These are phyloP conservation scores for Muntiacus reevesi DNA, from an alignment of 2,113 vertebrate genomes.

Conservation along the genomic window DNA sequence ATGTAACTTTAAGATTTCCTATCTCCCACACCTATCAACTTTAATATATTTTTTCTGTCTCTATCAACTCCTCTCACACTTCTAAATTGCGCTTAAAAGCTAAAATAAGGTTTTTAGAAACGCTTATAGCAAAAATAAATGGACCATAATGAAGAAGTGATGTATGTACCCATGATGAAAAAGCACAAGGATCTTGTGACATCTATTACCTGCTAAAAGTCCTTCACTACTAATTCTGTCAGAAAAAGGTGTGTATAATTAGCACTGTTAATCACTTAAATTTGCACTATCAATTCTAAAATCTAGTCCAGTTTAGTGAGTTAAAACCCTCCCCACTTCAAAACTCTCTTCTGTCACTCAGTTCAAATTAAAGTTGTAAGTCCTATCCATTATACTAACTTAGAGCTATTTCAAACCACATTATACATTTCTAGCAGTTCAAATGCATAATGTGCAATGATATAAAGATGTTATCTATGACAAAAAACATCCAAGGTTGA, in stretches of 20 bases:
- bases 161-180: neutral
- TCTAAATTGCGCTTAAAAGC: neutral
- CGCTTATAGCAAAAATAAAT: neutral
- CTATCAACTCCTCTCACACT: neutral
- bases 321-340: neutral
- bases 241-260: neutral
- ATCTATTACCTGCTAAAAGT: neutral
- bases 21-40: neutral
- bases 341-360: conserved; percentile 6
- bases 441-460: neutral
- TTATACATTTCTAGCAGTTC: neutral
- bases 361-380: neutral
- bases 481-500: neutral
- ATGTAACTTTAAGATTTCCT: neutral
- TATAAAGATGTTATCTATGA: neutral
- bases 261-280: neutral
- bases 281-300: neutral
- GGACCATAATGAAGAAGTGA: neutral
- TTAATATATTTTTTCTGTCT: neutral
- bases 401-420: neutral
- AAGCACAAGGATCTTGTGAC: neutral
- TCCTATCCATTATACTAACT: neutral
- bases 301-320: neutral
- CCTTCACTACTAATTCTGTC: neutral
- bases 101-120: conserved; percentile 27